A percentile compares a stretch with the other conserved stretches of the same genome.
Evolutionary conservation across 1,140 invertebrate genomes (phyloP).

Genomic region (Drosophila ficusphila): DNA sequence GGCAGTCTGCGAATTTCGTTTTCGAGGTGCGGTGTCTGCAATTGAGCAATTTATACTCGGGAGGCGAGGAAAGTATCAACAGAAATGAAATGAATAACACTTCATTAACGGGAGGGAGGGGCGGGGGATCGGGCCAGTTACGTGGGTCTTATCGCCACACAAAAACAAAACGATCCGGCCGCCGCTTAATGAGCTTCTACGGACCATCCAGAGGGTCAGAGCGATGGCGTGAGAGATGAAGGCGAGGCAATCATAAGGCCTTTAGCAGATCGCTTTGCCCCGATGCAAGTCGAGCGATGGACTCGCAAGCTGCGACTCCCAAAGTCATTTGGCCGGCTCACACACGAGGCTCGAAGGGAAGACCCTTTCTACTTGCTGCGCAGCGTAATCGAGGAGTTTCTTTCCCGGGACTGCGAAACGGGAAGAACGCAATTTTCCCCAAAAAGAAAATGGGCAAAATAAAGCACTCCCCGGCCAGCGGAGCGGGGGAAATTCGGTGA

Average conservation of each 20-base stretch:
- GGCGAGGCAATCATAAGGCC: conserved; percentile 47
- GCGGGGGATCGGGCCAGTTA: conserved; percentile 22
- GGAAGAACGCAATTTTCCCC: conserved; percentile 46
- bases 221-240: conserved; percentile 53
- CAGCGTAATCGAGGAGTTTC: conserved; percentile 45
- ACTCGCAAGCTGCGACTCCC: neutral
- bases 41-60: conserved; percentile 75
- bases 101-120: conserved; percentile 53
- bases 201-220: conserved; percentile 11
- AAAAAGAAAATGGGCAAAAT: conserved; percentile 53
- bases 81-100: conserved; percentile 68
- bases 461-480: conserved; percentile 9
- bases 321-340: conserved; percentile 33
- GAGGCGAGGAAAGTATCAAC: conserved; percentile 17
- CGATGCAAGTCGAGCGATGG: conserved; percentile 14
- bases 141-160: conserved; percentile 55
- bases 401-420: conserved; percentile 6
- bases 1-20: conserved; percentile 21
- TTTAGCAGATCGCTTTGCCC: conserved; percentile 29
- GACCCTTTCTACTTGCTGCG: conserved; percentile 12
- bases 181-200: conserved; percentile 67
- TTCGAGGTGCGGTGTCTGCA: conserved; percentile 69
- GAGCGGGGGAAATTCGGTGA: conserved; percentile 8
- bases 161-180: conserved; percentile 58
- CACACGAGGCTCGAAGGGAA: neutral